Conservation (phyloP, 2,113 vertebrate genomes). For the Hylia prasina region DNA sequence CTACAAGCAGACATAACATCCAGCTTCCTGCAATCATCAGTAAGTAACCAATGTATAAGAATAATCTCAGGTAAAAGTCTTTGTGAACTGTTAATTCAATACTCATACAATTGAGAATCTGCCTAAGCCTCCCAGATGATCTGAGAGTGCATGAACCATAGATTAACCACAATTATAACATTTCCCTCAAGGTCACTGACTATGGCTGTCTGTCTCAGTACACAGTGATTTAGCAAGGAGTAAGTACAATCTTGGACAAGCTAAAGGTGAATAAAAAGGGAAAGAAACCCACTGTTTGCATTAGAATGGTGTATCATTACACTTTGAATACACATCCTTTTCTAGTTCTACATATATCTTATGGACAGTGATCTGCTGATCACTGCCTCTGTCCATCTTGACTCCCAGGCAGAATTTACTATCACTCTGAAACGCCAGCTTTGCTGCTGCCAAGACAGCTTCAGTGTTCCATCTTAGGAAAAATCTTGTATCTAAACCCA, state of each 20-base stretch:
- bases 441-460: background rate
- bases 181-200: background rate
- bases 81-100: background rate
- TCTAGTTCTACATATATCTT: background rate
- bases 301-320: background rate
- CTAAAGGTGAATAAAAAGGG: background rate
- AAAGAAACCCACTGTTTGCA: background rate
- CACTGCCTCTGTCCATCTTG: background rate
- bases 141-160: background rate
- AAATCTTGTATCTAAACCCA: background rate
- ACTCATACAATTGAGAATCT: background rate
- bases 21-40: background rate
- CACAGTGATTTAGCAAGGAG: background rate
- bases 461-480: background rate
- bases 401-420: background rate
- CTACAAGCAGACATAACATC: background rate
- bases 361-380: background rate
- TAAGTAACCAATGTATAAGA: background rate
- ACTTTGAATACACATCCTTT: background rate
- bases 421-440: background rate
- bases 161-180: background rate
- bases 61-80: background rate
- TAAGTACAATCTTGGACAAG: background rate
- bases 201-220: background rate
- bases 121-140: background rate